Evolutionary conservation across 2,113 vertebrate genomes (phyloP).

Genomic region (Halichoeres trimaculatus): DNA sequence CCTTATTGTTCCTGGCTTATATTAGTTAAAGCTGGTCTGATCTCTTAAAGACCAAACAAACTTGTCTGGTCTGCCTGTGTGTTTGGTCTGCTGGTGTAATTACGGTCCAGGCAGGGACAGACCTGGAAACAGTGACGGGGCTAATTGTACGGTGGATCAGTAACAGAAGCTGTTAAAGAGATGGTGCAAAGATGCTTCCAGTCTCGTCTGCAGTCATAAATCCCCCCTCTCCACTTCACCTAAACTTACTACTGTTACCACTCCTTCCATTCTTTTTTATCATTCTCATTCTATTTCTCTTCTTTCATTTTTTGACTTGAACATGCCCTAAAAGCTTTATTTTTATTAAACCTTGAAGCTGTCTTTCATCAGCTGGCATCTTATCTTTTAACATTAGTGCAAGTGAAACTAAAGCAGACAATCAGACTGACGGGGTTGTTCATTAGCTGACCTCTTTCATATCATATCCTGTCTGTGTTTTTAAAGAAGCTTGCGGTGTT

Average conservation of each 20-base stretch:
- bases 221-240: slow-evolving; percentile 50
- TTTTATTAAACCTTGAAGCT: neutral
- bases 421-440: slow-evolving; percentile 25
- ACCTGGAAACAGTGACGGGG: slow-evolving; percentile 52
- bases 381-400: slow-evolving; percentile 20
- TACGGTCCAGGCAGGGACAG: slow-evolving; percentile 41
- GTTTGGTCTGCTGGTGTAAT: slow-evolving; percentile 58
- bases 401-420: slow-evolving; percentile 31
- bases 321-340: neutral
- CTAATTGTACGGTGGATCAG: slow-evolving; percentile 55
- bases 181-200: slow-evolving; percentile 46
- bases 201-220: no score
- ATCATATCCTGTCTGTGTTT: slow-evolving; percentile 45
- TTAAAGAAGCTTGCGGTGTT: slow-evolving; percentile 34
- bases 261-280: no score
- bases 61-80: slow-evolving; percentile 31
- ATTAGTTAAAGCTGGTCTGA: slow-evolving; percentile 4
- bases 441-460: slow-evolving; percentile 34
- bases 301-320: neutral
- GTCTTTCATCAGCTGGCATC: neutral
- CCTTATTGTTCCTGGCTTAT: neutral
- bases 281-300: neutral
- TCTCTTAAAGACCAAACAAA: neutral
- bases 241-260: no score
- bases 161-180: slow-evolving; percentile 58